Evolutionary conservation across 2,113 vertebrate genomes (phyloP).

Genomic region (Cepphus grylle): DNA sequence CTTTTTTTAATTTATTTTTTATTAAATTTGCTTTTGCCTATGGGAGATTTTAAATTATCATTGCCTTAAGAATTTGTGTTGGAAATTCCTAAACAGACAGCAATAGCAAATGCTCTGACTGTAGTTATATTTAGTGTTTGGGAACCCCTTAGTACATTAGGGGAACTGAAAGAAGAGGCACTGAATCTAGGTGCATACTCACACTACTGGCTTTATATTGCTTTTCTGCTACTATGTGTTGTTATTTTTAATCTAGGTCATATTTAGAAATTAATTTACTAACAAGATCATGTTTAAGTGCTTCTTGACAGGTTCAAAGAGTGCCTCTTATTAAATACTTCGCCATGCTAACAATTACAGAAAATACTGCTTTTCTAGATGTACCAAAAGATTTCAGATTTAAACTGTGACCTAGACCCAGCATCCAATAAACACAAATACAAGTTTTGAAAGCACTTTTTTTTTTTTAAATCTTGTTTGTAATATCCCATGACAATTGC

Average conservation of each 20-base stretch:
- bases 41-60: background rate
- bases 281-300: background rate
- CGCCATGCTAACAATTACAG: background rate
- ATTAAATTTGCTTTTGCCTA: background rate
- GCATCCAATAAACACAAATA: background rate
- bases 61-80: background rate
- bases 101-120: background rate
- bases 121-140: background rate
- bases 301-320: background rate
- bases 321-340: background rate
- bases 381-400: background rate
- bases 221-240: background rate
- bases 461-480: background rate
- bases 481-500: background rate
- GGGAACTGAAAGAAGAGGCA: background rate
- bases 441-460: background rate
- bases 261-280: background rate
- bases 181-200: background rate
- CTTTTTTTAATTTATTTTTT: background rate
- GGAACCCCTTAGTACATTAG: background rate
- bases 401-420: background rate
- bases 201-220: background rate
- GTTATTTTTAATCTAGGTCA: background rate
- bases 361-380: background rate
- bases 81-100: background rate